Percentiles rank a stretch among this genome's conserved stretches.
These are phyloP conservation scores for Anableps anableps DNA, from an alignment of 2,797 vertebrate species.

Conservation along the genomic window DNA sequence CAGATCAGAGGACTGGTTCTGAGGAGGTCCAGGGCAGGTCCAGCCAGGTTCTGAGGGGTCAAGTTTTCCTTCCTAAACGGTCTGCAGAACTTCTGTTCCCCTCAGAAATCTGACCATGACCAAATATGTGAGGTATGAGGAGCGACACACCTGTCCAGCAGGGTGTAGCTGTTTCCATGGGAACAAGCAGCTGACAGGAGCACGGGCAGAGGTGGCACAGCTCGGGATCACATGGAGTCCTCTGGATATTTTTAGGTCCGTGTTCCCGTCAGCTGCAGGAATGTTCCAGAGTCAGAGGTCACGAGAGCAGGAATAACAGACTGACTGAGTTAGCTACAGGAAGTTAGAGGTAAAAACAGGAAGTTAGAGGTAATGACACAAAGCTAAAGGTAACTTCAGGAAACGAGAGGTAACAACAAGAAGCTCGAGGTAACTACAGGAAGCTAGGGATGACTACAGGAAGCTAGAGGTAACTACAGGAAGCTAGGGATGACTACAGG, in stretches of 20 bases:
- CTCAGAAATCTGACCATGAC: conserved; percentile 9
- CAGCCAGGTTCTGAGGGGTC: too few species aligned
- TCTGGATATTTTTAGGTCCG: not conserved
- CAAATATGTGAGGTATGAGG: conserved; percentile 70
- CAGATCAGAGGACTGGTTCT: not conserved
- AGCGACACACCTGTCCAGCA: conserved; percentile 22
- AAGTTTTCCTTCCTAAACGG: too few species aligned
- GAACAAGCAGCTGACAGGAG: conserved; percentile 65
- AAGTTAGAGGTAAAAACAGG: not conserved
- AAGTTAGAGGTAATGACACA: too few species aligned
- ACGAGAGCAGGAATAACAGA: not conserved
- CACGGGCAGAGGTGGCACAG: not conserved
- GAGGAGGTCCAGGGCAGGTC: not conserved
- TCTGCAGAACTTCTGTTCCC: not conserved
- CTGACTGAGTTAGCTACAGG: not conserved
- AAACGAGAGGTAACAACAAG: too few species aligned
- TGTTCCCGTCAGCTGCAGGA: not conserved
- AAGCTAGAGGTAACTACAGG: too few species aligned
- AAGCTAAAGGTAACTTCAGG: too few species aligned
- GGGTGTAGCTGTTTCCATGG: conserved; percentile 37
- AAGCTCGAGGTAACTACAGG: too few species aligned
- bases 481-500: too few species aligned
- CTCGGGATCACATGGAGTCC: not conserved
- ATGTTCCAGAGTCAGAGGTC: not conserved
- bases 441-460: not conserved